A percentile compares a stretch with the other conserved stretches of the same genome.
Conservation (phyloP, 2,797 vertebrate species). For the Diplodus sargus region DNA sequence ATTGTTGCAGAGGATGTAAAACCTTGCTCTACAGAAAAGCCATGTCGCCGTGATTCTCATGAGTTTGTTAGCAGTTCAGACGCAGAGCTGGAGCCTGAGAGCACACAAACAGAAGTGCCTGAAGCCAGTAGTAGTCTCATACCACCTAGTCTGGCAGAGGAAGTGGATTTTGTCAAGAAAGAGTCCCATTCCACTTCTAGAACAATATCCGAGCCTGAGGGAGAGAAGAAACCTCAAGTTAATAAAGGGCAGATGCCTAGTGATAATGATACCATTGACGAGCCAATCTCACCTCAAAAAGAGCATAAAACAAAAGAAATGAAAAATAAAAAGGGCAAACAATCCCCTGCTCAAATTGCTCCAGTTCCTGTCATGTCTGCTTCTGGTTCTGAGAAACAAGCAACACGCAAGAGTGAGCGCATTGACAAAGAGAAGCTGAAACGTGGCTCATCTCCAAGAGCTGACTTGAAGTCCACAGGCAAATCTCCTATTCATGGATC, state of each 20-base stretch:
- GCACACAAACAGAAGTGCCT: conserved; percentile 62
- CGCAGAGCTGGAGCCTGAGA: conserved; percentile 71
- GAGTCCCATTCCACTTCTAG: conserved; percentile 76
- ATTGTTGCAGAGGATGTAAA: conserved; percentile 70
- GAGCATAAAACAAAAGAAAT: conserved; percentile 81
- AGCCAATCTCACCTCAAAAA: conserved; percentile 85
- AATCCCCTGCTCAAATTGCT: conserved; percentile 77
- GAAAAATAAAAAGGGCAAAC: conserved; percentile 92
- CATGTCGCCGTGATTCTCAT: conserved; percentile 80
- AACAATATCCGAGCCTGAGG: conserved; percentile 63
- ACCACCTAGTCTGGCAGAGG: conserved; percentile 64
- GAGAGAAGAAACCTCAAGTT: conserved; percentile 71
- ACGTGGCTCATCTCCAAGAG: conserved; percentile 93
- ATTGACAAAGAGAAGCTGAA: conserved; percentile 97
- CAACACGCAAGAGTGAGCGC: conserved; percentile 95
- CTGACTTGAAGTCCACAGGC: conserved; percentile 88
- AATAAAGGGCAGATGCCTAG: conserved; percentile 71
- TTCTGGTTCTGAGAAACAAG: conserved; percentile 88
- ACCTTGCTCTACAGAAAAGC: conserved; percentile 71
- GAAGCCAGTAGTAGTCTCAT: conserved; percentile 68
- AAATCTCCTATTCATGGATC: conserved; percentile 91
- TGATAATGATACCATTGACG: conserved; percentile 83
- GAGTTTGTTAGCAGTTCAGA: conserved; percentile 78
- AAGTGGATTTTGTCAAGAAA: conserved; percentile 60
- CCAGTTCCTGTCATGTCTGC: conserved; percentile 69